phyloP scores from a whole-genome alignment of 2,797 vertebrate genomes.

The Platyrinchus mystaceus region DNA sequence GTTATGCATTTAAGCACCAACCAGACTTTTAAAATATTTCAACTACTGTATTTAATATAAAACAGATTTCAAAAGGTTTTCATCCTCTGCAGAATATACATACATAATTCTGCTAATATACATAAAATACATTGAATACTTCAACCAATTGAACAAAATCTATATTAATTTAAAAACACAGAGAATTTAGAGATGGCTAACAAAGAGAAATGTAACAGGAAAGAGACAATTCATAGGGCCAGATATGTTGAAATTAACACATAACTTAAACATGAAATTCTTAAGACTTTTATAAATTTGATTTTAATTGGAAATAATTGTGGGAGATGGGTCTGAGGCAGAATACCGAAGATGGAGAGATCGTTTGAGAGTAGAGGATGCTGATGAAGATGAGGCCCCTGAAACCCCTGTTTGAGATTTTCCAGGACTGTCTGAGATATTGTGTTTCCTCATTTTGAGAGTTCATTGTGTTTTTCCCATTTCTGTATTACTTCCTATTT shows the following conservation, averaged over 20 bases:
- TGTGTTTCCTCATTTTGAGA: too few species aligned
- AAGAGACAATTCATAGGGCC: background rate
- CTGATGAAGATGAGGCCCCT: too few species aligned
- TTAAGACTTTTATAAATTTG: background rate
- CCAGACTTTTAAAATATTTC: background rate
- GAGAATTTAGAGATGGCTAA: background rate
- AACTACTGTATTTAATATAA: background rate
- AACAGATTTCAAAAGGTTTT: background rate
- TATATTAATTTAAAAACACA: background rate
- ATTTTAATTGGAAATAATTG: background rate
- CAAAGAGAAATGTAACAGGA: background rate
- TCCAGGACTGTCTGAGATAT: too few species aligned
- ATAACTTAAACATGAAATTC: background rate
- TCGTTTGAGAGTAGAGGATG: too few species aligned
- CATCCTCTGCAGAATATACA: background rate
- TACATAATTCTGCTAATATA: background rate
- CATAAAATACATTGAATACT: background rate
- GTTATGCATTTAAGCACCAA: background rate
- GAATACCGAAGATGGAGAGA: too few species aligned
- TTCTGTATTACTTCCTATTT: too few species aligned
- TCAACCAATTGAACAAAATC: background rate
- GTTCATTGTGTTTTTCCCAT: too few species aligned
- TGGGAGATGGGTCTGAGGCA: too few species aligned
- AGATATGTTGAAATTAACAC: background rate
- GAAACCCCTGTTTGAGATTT: too few species aligned